phyloP scores from a whole-genome alignment of 1,140 invertebrate genomes.

The Lepidostoma basale region DNA sequence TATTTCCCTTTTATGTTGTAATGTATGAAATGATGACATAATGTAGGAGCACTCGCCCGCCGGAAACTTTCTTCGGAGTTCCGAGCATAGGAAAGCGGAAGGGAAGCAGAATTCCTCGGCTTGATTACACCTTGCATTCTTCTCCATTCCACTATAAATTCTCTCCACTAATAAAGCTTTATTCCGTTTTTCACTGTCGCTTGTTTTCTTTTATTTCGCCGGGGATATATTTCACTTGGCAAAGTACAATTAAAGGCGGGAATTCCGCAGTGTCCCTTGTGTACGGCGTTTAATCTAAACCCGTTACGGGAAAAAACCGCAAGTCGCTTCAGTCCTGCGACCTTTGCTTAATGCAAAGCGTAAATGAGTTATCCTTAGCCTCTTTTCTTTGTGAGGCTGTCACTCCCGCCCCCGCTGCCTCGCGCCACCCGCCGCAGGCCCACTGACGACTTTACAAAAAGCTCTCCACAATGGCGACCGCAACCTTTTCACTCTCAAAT shows the following conservation, averaged over 20 bases:
- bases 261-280: constrained; percentile 22
- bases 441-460: constrained; percentile 24
- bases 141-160: constrained; percentile 18
- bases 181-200: constrained; percentile 28
- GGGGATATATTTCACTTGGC: constrained; percentile 29
- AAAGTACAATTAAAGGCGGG: constrained; percentile 28
- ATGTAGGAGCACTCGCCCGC: no score
- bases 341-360: constrained; percentile 45
- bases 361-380: constrained; percentile 46
- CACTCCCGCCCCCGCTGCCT: constrained; percentile 14
- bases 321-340: constrained; percentile 36
- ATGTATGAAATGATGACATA: no score
- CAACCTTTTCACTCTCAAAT: constrained; percentile 32
- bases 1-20: no score
- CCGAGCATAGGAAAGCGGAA: neutral
- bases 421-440: neutral
- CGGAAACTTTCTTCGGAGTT: no score
- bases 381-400: constrained; percentile 46
- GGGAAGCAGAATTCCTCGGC: constrained; percentile 3
- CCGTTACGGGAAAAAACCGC: constrained; percentile 41
- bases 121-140: constrained; percentile 32
- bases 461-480: constrained; percentile 4
- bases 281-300: constrained; percentile 19
- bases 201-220: constrained; percentile 26
- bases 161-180: constrained; percentile 28